Evolutionary conservation across 2,888 invertebrate species (phyloP).

Genomic region (Eristalinus sepulchralis): DNA sequence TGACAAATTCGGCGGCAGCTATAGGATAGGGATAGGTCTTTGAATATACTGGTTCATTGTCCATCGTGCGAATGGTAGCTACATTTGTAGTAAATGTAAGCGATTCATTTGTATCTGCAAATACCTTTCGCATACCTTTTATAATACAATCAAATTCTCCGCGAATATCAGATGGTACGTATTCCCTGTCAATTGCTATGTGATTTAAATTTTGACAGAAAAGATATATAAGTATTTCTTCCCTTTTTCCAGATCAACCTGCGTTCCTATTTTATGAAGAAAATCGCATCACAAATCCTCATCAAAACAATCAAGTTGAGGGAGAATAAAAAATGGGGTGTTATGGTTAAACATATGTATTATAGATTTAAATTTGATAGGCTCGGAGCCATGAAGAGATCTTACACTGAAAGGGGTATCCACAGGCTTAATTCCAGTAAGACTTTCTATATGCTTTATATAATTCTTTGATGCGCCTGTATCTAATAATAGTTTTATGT

Average conservation of each 20-base stretch:
- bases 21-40: constrained; percentile 38
- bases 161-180: no score
- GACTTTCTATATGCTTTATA: background rate
- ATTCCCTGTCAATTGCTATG: background rate
- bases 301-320: constrained; percentile 23
- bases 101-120: constrained; percentile 30
- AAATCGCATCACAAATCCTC: constrained; percentile 11
- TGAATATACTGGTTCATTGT: constrained; percentile 43
- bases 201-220: background rate
- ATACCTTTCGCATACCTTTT: constrained; percentile 27
- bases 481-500: constrained; percentile 1
- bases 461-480: constrained; percentile 9
- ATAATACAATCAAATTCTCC: no score
- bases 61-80: constrained; percentile 31
- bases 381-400: constrained; percentile 6
- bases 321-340: constrained; percentile 11
- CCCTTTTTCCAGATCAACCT: constrained; percentile 26
- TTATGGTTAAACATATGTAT: constrained; percentile 18
- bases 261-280: constrained; percentile 17
- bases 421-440: background rate
- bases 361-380: constrained; percentile 7
- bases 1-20: constrained; percentile 21
- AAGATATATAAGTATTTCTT: constrained; percentile 10
- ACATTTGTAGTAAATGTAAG: constrained; percentile 55
- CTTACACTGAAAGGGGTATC: constrained; percentile 4